Evolutionary conservation across 2,888 invertebrate genomes (phyloP), one percentile per base, ranked within the genome.

Genomic region (Athripsodes cinereus): DNA sequence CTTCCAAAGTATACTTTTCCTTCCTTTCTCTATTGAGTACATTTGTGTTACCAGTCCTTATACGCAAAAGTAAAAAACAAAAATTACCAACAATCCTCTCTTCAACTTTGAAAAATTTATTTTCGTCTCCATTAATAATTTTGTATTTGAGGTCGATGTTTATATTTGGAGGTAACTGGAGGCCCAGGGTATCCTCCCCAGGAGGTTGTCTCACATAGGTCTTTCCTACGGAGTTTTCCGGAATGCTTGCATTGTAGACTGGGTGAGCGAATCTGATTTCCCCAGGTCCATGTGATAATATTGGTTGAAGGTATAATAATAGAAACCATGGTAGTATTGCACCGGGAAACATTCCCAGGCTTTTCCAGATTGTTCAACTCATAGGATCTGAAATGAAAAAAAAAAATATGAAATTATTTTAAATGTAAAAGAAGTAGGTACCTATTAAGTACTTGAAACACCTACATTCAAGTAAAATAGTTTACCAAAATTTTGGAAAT

Each of bases 11-110:
- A 75, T 94, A 96, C 59, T 82, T 79, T 68, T 93, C 92, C 65
- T 88, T 87, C 55, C 95, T 85, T 74, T 98, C 98, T 62, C 98
- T 84, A 75, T 98, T 98, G 61, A 98, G 78, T 64, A 95, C 92
- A 68, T 92, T 90, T 64, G 88, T 85, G 70, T 86, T 86, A 47
- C 90, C 92, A 60, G 95, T 91, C 69, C 92, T 85, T 64, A 93
- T 95, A 67, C 96, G 83, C 60, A 98, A 84, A 56, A 89, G 81
- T 55, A 97, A 81, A 75, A 98, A 98, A 72, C 92, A 93, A 77
- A 96, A 96, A 76, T 97, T 94, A 35, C 97, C 97, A 54, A 97
- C 88, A 61, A 85, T 78, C 60, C 88, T 82, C 66, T 92, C 89
- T 72, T 96, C 96, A 10, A 92, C 92, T 72, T 93, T 94, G 77